phyloP scores from a whole-genome alignment of 2,888 invertebrate species.

The Meiosimyza decipiens region DNA sequence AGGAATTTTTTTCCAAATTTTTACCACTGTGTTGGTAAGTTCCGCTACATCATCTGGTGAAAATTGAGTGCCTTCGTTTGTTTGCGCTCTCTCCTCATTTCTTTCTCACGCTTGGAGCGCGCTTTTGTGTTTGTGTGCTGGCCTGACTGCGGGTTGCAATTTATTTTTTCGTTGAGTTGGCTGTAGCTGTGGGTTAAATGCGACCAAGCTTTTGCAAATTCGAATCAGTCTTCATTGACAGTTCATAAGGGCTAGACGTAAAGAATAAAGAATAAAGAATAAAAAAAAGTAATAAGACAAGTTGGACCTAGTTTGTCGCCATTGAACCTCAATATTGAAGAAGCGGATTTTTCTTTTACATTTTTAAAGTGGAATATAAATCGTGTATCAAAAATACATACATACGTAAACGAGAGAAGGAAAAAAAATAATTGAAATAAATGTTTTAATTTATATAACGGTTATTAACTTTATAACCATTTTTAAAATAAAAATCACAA shows the following conservation, averaged over 20 bases:
- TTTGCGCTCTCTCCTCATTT: no score
- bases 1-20: no score
- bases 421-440: neutral
- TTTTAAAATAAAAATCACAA: slow-evolving; percentile 27
- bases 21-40: no score
- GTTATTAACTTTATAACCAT: slow-evolving; percentile 17
- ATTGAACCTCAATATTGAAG: slow-evolving; percentile 30
- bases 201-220: slow-evolving; percentile 41
- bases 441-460: no score
- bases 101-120: no score
- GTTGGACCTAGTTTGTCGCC: slow-evolving; percentile 26
- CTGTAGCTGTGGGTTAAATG: slow-evolving; percentile 44
- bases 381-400: slow-evolving; percentile 14
- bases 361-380: neutral
- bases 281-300: neutral
- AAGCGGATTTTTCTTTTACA: slow-evolving; percentile 1
- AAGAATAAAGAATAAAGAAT: neutral
- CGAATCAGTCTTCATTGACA: slow-evolving; percentile 50
- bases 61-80: no score
- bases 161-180: neutral
- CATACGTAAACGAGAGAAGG: neutral
- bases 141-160: slow-evolving; percentile 10
- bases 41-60: no score
- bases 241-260: slow-evolving; percentile 44
- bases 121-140: neutral